phyloP scores from a whole-genome alignment of 2,113 vertebrate species.

The Ia io region DNA sequence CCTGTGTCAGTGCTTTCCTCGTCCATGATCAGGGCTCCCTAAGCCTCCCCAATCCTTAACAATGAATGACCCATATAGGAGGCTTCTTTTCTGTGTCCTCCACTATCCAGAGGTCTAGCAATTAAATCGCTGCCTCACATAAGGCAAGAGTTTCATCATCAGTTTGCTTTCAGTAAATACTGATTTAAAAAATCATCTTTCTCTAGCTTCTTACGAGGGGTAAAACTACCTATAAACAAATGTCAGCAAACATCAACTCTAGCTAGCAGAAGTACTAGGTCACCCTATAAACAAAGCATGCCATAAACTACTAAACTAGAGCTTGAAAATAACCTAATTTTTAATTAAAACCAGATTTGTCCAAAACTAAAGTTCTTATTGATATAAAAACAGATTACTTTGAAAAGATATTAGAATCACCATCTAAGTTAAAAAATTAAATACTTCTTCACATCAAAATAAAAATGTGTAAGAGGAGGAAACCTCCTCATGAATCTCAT shows the following conservation, averaged over 20 bases:
- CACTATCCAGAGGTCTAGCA: background rate
- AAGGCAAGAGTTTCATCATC: background rate
- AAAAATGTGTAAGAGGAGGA: background rate
- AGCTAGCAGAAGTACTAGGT: background rate
- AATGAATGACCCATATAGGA: background rate
- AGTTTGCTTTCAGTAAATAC: conserved; percentile 7
- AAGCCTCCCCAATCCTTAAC: background rate
- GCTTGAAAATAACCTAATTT: background rate
- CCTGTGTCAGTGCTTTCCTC: background rate
- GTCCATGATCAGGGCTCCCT: background rate
- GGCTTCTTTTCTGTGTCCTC: background rate
- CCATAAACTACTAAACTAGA: background rate
- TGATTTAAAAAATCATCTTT: background rate
- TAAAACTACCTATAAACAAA: background rate
- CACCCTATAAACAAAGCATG: background rate
- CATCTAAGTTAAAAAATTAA: background rate
- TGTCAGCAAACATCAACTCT: background rate
- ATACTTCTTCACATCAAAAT: background rate
- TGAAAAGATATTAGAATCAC: background rate
- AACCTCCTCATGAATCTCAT: background rate
- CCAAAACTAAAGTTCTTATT: background rate
- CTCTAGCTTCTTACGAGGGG: background rate
- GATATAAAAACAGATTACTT: background rate
- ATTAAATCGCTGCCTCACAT: background rate
- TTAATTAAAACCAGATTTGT: background rate